Base-by-base conservation (phyloP, 1,140 invertebrate species). In the Panulirus ornatus region DNA sequence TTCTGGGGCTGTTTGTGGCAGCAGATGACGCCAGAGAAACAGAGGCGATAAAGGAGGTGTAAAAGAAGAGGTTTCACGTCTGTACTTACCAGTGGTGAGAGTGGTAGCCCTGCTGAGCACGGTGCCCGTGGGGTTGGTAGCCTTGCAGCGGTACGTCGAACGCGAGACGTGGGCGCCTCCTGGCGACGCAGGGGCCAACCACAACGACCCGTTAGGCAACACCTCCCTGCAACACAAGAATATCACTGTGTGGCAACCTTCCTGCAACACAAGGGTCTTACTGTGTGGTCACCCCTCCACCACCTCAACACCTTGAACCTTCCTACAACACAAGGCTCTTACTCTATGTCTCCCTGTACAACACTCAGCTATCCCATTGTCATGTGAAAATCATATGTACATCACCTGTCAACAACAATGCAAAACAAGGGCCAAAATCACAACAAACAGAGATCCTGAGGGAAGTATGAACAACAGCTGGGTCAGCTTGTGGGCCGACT, bases 81-180 rank as follows among this genome's bases (percentile, higher is more conserved):
- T 16, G 36, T 27, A 75, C 66, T 73, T 51, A 85, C 83, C 66
- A 27, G 83, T 85, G 27, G 66, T 73, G 16, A 85, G 66, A n/a
- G 83, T 85, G 40, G 83, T 51, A 11, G 30, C 40, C 71, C 83
- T 85, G 70, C 83, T 85, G 40, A 47, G 73, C 40, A 85, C 70
- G 0, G 83, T 73, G 66, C 83, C 83, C 0, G 70, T 27, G 30
- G 70, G 70, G 83, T 85, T 85, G 44, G 66, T 75, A 47, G 83
- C 83, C 42, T 40, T 73, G 83, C 83, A 85, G 22, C 83, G 83
- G 83, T 73, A 85, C 22, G 70, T 73, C 11, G 83, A 40, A n/a
- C 71, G 63, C n/a, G 83, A 22, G 8, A 44, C 6, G 16, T 42
- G 63, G 70, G 30, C 44, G 3, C 40, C 30, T 30, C 66, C 83